Evolutionary conservation across 1,140 invertebrate species (phyloP).

Genomic region (Tetraneura akinire): DNA sequence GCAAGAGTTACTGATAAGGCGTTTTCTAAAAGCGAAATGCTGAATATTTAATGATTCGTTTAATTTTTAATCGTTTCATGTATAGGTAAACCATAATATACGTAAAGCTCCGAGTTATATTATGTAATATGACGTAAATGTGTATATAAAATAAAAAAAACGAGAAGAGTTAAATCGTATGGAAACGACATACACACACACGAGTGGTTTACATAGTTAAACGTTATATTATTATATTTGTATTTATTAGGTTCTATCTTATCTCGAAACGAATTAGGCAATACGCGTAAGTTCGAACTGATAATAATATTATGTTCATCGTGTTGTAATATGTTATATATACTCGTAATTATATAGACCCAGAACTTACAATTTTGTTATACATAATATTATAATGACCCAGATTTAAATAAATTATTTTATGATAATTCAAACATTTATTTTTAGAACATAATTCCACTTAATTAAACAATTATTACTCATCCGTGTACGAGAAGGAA

Average conservation of each 20-base stretch:
- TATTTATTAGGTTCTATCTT: slow-evolving; percentile 5
- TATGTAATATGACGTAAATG: too few relatives aligned
- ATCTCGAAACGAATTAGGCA: slow-evolving; percentile 4
- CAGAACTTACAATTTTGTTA: not conserved
- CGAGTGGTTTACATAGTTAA: not conserved
- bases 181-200: not conserved
- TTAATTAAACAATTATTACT: too few relatives aligned
- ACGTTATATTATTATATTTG: not conserved
- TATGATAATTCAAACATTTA: not conserved
- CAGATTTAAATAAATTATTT: not conserved
- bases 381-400: not conserved
- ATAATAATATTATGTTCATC: not conserved
- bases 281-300: not conserved
- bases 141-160: too few relatives aligned
- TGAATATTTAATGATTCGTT: too few relatives aligned
- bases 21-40: too few relatives aligned
- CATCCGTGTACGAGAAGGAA: too few relatives aligned
- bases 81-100: too few relatives aligned
- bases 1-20: too few relatives aligned
- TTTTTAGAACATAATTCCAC: too few relatives aligned
- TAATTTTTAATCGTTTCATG: too few relatives aligned
- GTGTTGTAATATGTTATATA: not conserved
- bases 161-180: not conserved
- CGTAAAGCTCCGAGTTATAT: too few relatives aligned
- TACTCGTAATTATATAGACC: not conserved